A percentile compares a stretch with the other conserved stretches of the same genome.
These are phyloP conservation scores for Mayetiola destructor DNA, from an alignment of 2,888 invertebrate species.

Conservation along the genomic window DNA sequence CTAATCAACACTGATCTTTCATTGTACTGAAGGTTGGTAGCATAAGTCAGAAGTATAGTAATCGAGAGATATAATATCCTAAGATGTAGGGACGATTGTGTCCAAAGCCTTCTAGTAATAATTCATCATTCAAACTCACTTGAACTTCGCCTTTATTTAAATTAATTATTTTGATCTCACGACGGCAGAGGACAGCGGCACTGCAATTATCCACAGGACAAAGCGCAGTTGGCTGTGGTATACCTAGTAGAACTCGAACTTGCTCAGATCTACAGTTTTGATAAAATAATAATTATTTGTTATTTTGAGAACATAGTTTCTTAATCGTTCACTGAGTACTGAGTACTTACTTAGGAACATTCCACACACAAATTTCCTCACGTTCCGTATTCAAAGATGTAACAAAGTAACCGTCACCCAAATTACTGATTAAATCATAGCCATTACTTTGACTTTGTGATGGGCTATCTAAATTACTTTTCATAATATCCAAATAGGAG, in stretches of 20 bases:
- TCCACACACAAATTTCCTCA: constrained; percentile 72
- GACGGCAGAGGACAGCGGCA: constrained; percentile 65
- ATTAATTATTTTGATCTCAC: constrained; percentile 68
- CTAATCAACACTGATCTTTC: no score
- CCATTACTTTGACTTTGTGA: constrained; percentile 29
- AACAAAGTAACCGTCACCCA: constrained; percentile 50
- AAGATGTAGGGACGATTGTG: no score
- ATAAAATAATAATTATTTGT: no score
- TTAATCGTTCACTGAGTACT: no score
- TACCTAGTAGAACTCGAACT: constrained; percentile 54
- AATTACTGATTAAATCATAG: constrained; percentile 33
- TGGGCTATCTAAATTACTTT: constrained; percentile 18
- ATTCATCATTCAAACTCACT: no score
- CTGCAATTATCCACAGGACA: constrained; percentile 61
- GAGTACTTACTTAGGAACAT: constrained; percentile 43
- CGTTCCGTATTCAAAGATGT: constrained; percentile 58
- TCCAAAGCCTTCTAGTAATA: neutral
- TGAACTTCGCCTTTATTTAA: constrained; percentile 50
- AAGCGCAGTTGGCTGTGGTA: constrained; percentile 63
- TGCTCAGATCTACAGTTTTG: constrained; percentile 45
- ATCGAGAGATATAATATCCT: no score
- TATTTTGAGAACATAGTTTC: no score
- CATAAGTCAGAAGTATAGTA: no score
- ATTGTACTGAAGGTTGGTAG: no score
- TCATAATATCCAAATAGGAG: constrained; percentile 36